A percentile compares a stretch with the other conserved stretches of the same genome.
Evolutionary conservation across 2,888 invertebrate species (phyloP).

Genomic region (Drosophila infuscata): DNA sequence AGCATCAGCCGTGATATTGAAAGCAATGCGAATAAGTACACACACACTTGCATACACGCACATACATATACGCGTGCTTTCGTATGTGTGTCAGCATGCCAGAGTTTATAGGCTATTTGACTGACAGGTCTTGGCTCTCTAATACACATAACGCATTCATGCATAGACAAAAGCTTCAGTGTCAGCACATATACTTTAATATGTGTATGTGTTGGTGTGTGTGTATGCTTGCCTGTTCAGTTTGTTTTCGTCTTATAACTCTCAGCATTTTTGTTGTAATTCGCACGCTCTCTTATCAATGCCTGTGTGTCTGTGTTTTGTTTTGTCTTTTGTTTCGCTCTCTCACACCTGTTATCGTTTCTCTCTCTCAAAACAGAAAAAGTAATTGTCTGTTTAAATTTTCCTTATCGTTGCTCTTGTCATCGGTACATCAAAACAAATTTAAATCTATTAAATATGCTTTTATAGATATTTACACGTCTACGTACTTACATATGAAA

Average conservation of each 20-base stretch:
- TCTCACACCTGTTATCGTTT: conserved; percentile 44
- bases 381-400: conserved; percentile 6
- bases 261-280: conserved; percentile 42
- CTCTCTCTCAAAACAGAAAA: conserved; percentile 5
- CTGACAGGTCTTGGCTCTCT: conserved; percentile 23
- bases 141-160: conserved; percentile 5
- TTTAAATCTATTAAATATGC: conserved; percentile 10
- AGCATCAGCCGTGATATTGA: conserved; percentile 20
- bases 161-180: conserved; percentile 30
- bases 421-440: conserved; percentile 31
- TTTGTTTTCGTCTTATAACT: conserved; percentile 51
- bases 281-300: conserved; percentile 38
- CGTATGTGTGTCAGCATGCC: conserved; percentile 68
- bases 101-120: conserved; percentile 38
- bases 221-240: conserved; percentile 21
- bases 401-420: conserved; percentile 14
- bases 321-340: conserved; percentile 41
- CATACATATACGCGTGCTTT: background rate
- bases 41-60: background rate
- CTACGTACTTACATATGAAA: conserved; percentile 1
- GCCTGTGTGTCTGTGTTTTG: conserved; percentile 17
- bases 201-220: background rate
- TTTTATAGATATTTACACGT: too few relatives aligned
- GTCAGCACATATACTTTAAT: conserved; percentile 29
- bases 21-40: conserved; percentile 3